A percentile compares a stretch with the other conserved stretches of the same genome.
Evolutionary conservation across 1,140 invertebrate genomes (phyloP).

Genomic region (Drosophila kikkawai): DNA sequence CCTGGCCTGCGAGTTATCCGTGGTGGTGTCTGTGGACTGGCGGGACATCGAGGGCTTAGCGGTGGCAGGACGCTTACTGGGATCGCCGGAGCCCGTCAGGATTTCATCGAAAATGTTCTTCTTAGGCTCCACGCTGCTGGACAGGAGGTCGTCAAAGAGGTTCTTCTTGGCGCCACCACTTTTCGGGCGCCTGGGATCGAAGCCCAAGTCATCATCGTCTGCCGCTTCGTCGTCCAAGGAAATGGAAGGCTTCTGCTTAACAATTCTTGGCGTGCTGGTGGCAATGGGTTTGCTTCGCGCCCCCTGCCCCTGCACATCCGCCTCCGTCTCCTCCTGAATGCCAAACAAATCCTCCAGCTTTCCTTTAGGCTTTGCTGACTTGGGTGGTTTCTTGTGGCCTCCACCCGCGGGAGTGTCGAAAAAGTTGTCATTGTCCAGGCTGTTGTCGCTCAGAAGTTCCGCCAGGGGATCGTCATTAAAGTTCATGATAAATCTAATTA

Average conservation of each 20-base stretch:
- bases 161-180: conserved; percentile 52
- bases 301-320: conserved; percentile 47
- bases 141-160: conserved; percentile 64
- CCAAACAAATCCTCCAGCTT: conserved; percentile 83
- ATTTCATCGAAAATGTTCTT: conserved; percentile 71
- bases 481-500: conserved; percentile 51
- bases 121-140: conserved; percentile 54
- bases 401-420: conserved; percentile 82
- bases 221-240: conserved; percentile 62
- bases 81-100: conserved; percentile 21
- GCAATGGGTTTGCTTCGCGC: conserved; percentile 27
- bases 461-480: conserved; percentile 85
- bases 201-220: conserved; percentile 81
- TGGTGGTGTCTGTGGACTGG: conserved; percentile 81
- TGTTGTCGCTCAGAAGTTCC: conserved; percentile 85
- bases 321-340: conserved; percentile 74
- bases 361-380: conserved; percentile 43
- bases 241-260: conserved; percentile 72
- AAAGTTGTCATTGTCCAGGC: conserved; percentile 86
- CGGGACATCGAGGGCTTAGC: conserved; percentile 72
- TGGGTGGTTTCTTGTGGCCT: conserved; percentile 47
- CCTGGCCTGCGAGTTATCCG: conserved; percentile 69
- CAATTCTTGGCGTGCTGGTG: conserved; percentile 68
- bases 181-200: conserved; percentile 82
- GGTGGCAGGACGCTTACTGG: conserved; percentile 56